phyloP scores from a whole-genome alignment of 2,797 vertebrate species.

The Antrozous pallidus region DNA sequence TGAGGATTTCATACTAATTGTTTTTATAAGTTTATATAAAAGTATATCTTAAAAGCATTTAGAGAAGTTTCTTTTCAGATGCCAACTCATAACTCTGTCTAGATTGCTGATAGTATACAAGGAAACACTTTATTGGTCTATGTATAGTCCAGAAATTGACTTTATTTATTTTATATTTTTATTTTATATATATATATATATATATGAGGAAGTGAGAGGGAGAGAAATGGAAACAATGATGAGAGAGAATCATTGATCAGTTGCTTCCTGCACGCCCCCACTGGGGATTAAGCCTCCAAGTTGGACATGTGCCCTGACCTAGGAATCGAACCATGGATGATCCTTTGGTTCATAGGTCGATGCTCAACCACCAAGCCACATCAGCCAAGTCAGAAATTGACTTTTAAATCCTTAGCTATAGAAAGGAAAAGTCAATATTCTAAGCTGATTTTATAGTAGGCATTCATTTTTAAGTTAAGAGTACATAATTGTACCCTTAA shows the following conservation, averaged over 20 bases:
- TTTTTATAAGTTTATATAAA: neutral
- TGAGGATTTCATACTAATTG: neutral
- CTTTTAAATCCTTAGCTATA: neutral
- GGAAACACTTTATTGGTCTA: neutral
- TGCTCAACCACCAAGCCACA: too few species aligned
- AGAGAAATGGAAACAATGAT: too few species aligned
- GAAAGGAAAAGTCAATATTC: neutral
- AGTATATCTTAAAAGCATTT: neutral
- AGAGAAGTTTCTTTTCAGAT: neutral
- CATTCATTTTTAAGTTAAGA: neutral
- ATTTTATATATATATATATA: too few species aligned
- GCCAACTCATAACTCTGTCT: neutral
- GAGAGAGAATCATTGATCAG: too few species aligned
- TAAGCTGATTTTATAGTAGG: neutral
- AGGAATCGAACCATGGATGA: too few species aligned
- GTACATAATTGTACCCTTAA: neutral
- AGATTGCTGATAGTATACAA: neutral
- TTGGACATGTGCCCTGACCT: too few species aligned
- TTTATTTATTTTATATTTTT: neutral
- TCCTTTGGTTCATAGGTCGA: too few species aligned
- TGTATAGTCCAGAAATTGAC: neutral
- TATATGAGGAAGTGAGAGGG: too few species aligned
- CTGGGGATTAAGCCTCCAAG: too few species aligned
- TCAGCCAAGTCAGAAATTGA: neutral
- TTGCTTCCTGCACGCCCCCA: too few species aligned